Evolutionary conservation across 1,140 invertebrate genomes (phyloP), one percentile per base, ranked within the genome.

Genomic region (Neodiprion fabricii): DNA sequence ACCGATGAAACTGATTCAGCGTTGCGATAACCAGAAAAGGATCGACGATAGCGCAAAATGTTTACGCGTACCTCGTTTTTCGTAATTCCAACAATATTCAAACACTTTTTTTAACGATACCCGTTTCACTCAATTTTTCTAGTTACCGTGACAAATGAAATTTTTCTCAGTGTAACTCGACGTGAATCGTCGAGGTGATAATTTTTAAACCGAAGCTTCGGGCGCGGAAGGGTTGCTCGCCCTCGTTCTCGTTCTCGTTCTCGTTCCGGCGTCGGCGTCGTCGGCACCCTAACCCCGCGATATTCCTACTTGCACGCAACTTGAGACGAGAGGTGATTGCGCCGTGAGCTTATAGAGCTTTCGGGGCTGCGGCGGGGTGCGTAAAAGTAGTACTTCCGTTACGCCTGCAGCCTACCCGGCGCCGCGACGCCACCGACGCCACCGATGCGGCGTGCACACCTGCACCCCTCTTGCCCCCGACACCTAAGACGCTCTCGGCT

Each of bases 321-420:
- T 79, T 76, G 82, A 84, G 82, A 83, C 81, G 81, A 5, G 28
- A 40, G 28, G 77, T 81, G 82, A 83, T 81, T 83, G 77, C 75
- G 79, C 80, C 77, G 68, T 77, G 61, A 40, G 28, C n/a, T 67
- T 61, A 66, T 74, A 75, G 74, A 77, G 53, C 28, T 12, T 17
- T 61, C 53, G 53, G 53, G 53, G 53, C 53, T 61, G 53, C n/a
- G 1, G 17, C 75, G 75, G 77, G 77, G 61, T 73, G 72, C 78
- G 77, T 84, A 83, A 84, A 84, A 84, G 82, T 83, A 83, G 82
- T 80, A 82, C 83, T 85, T 85, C 83, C 83, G 83, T 75, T 82
- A 75, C 70, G 76, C 73, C 81, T 82, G 82, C 74, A 40, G 28
- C 28, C 28, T 40, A 40, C 1, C 28, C 28, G 28, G 28, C 82